Evolutionary conservation across 1,140 invertebrate species (phyloP), one percentile per base, ranked within the genome.

Genomic region (Papilio helenus): DNA sequence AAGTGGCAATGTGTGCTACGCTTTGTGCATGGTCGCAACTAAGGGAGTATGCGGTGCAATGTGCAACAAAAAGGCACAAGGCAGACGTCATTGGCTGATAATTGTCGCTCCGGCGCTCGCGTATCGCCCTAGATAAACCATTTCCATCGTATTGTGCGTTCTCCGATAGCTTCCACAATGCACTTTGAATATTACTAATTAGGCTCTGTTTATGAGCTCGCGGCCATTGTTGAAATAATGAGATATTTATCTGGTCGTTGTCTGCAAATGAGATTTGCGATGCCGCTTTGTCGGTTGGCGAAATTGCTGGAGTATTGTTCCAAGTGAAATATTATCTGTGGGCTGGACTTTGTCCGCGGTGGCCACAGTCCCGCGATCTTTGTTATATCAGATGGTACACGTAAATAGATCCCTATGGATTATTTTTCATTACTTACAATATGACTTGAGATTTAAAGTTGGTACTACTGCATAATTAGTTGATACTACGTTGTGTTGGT

Each of bases 181-280:
- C 91, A 92, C 88, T 89, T 87, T 90, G 91, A 92, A 93, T 94
- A 94, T 93, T 93, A 92, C 92, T 94, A 94, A 94, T 94, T 94
- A 94, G 92, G 89, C 89, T 85, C 91, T 89, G 89, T 91, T 94
- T 92, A 94, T 94, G 91, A 93, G 88, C 84, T 72, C 80, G 84
- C 88, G 87, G 88, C 89, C 90, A 93, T 93, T 93, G 91, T 94
- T 92, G 91, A 92, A 92, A 92, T 89, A 94, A 91, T 90, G 89
- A 94, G 92, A 93, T 94, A 91, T 89, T 90, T 92, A 94, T 94
- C 91, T 91, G 86, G 87, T 86, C 89, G 85, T 89, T 90, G 90
- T 93, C 90, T 90, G 90, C 90, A 91, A 92, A 91, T 92, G 87
- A 92, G 92, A 94, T 94, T 94, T 93, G 92, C 92, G 91, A 93